Evolutionary conservation across 1,140 invertebrate genomes (phyloP).

Genomic region (Ephestia elutella): DNA sequence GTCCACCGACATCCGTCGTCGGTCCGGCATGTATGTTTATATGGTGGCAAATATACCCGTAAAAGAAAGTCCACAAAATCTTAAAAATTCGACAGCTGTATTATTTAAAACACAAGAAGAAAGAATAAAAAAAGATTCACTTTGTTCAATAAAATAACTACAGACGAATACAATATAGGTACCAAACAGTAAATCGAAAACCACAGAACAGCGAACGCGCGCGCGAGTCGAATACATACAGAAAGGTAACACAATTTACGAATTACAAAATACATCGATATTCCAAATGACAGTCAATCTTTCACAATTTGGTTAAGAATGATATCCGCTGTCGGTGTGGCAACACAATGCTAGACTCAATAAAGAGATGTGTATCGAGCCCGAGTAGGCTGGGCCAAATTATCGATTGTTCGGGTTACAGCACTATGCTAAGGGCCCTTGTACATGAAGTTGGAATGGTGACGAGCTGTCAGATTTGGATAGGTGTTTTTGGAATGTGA

Average conservation of each 20-base stretch:
- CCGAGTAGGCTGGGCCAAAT: slow-evolving; percentile 41
- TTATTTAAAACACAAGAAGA: too few relatives aligned
- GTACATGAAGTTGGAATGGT: not conserved
- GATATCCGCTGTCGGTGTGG: slow-evolving; percentile 7
- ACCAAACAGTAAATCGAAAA: not conserved
- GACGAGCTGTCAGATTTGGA: not conserved
- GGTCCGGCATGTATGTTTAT: too few relatives aligned
- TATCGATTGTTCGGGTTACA: slow-evolving; percentile 44
- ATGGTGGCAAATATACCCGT: too few relatives aligned
- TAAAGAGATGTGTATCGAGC: slow-evolving; percentile 41
- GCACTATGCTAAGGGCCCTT: slow-evolving; percentile 8
- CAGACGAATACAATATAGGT: too few relatives aligned
- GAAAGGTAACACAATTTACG: slow-evolving; percentile 3
- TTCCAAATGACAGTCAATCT: slow-evolving; percentile 6
- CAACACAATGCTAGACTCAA: slow-evolving; percentile 21
- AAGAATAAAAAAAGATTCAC: too few relatives aligned
- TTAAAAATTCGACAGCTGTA: too few relatives aligned
- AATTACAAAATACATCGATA: not conserved
- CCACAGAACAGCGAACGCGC: too few relatives aligned
- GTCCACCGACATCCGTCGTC: too few relatives aligned
- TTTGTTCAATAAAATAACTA: too few relatives aligned
- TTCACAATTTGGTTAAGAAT: slow-evolving; percentile 12
- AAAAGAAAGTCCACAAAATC: too few relatives aligned
- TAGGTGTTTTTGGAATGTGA: not conserved
- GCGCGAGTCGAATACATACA: not conserved